Evolutionary conservation across 2,888 invertebrate species (phyloP).

Genomic region (Drosophila paramelanica): DNA sequence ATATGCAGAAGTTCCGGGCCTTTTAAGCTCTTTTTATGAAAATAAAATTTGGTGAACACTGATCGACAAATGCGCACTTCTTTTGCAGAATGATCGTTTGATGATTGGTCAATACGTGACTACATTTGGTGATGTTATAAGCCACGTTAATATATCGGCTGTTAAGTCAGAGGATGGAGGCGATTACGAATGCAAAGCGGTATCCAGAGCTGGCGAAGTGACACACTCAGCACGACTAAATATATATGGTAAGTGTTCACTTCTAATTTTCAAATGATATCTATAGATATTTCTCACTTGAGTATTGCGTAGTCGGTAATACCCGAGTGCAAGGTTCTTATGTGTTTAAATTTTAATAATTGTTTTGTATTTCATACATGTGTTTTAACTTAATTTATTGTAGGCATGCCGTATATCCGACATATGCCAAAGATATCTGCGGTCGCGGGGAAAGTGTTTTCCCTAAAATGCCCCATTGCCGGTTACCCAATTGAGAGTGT

Average conservation of each 20-base stretch:
- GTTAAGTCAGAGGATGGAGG: conserved; percentile 95
- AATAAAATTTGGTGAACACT: too few species aligned
- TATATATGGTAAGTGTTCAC: conserved; percentile 88
- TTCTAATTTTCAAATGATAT: not conserved
- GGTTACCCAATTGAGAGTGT: conserved; percentile 94
- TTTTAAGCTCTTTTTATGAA: too few species aligned
- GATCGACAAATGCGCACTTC: too few species aligned
- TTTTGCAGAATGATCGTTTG: conserved; percentile 87
- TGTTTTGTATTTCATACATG: not conserved
- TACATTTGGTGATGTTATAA: conserved; percentile 95
- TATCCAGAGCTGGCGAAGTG: conserved; percentile 91
- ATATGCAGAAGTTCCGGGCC: too few species aligned
- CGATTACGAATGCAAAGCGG: conserved; percentile 93
- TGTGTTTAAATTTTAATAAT: not conserved
- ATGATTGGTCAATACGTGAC: conserved; percentile 96
- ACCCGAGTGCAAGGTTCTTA: too few species aligned
- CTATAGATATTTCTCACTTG: too few species aligned
- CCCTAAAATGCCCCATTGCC: conserved; percentile 95
- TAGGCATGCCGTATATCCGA: conserved; percentile 92
- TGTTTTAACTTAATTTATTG: not conserved
- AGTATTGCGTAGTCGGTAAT: too few species aligned
- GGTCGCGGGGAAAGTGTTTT: conserved; percentile 91
- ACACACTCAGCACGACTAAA: conserved; percentile 94
- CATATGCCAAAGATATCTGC: conserved; percentile 94
- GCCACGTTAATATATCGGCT: conserved; percentile 94